Evolutionary conservation across 2,797 vertebrate species (phyloP), one percentile per base, ranked within the genome.

Genomic region (Neopelma chrysocephalum): DNA sequence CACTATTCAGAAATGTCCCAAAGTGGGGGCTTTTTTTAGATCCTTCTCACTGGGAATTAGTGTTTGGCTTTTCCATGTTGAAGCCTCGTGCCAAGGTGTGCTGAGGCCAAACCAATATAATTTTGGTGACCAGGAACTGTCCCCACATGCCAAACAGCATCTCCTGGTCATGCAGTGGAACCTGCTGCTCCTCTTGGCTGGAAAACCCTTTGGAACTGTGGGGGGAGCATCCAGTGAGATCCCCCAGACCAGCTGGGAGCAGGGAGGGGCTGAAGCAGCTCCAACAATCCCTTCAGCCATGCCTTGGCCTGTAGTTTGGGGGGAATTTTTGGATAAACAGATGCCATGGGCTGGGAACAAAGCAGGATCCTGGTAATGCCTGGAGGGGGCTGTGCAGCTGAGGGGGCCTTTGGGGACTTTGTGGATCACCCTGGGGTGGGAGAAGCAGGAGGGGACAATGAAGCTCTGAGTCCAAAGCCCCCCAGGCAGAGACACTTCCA

Each of bases 41-140:
- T 76, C 29, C 7, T 56, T 82, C 87, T 68, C 32, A 1, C 40
- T 64, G 53, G 43, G 38, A 53, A 14, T 62, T 14, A 2, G 11
- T 14, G 8, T 40, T 75, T 71, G 75, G 29, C 25, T 82, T 10
- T 25, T 17, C 11, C 15, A 0, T 4, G 9, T 32, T 5, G 4
- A 34, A 88, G 18, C 70, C 48, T 60, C 1, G 0, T 1, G 1
- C 75, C 4, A 4, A 29, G 22, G 32, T 21, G 6, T 34, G 7
- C 1, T 8, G 66, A 38, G 29, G 38, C 79, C 6, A 9, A 68
- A 27, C 50, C 26, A 1, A 1, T 21, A 18, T 6, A 2, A 26
- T 69, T 69, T 51, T 38, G 53, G 50, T 60, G 27, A 50, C 4
- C 3, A 0, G 51, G 73, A 61, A 3, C 31, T 4, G 5, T 19